These are phyloP conservation scores for Drosophila miranda DNA, from an alignment of 1,140 invertebrate species.

Conservation along the genomic window DNA sequence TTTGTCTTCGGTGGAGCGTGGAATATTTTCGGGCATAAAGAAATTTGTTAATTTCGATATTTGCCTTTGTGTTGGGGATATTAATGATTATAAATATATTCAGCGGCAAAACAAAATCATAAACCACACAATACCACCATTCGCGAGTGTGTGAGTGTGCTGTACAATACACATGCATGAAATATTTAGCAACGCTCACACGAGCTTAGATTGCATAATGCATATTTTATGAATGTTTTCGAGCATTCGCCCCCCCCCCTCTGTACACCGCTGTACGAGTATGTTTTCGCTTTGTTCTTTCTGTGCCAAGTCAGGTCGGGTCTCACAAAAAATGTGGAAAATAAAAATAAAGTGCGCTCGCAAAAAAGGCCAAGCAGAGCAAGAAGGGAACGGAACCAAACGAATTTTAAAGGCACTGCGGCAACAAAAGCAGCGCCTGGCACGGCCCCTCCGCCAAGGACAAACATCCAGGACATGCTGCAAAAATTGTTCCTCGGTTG, in stretches of 20 bases:
- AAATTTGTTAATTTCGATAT: constrained; percentile 72
- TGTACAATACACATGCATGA: constrained; percentile 72
- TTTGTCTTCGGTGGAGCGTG: constrained; percentile 78
- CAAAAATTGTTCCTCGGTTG: constrained; percentile 16
- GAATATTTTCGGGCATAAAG: constrained; percentile 71
- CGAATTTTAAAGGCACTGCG: constrained; percentile 72
- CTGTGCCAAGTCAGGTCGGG: constrained; percentile 51
- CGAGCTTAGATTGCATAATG: constrained; percentile 82
- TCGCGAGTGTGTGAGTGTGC: constrained; percentile 23
- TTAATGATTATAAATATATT: constrained; percentile 64
- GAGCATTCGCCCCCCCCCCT: constrained; percentile 7
- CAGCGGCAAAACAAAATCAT: constrained; percentile 62
- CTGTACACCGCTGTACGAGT: background rate
- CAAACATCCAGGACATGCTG: constrained; percentile 38
- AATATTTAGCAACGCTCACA: constrained; percentile 81
- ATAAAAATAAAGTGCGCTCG: constrained; percentile 63
- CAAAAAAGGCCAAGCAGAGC: constrained; percentile 12
- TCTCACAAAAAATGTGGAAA: constrained; percentile 67
- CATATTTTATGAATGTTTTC: constrained; percentile 81
- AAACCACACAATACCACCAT: constrained; percentile 54
- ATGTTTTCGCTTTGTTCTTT: constrained; percentile 31
- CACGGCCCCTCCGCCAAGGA: constrained; percentile 6
- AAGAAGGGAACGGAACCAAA: constrained; percentile 1
- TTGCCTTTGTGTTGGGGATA: constrained; percentile 50
- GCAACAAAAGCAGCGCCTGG: constrained; percentile 52